Conservation (phyloP, 2,888 invertebrate genomes). For the Rutpela maculata region DNA sequence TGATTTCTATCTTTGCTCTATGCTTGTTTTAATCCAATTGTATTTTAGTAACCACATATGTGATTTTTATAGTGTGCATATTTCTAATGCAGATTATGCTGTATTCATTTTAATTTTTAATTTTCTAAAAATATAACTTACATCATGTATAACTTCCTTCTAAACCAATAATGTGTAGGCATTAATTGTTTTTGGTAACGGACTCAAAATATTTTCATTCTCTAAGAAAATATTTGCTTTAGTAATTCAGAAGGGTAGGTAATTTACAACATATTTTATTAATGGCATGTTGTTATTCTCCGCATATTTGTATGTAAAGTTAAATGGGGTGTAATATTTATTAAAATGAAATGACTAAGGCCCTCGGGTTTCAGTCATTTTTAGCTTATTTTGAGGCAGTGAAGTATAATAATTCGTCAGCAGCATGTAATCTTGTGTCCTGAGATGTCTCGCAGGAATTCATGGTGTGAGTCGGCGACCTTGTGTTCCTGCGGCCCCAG, state of each 20-base stretch:
- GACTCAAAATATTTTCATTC: neutral
- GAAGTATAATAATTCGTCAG: constrained; percentile 52
- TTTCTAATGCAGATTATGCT: no score
- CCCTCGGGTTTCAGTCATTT: constrained; percentile 23
- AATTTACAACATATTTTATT: constrained; percentile 11
- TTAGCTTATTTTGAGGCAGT: constrained; percentile 26
- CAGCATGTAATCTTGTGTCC: constrained; percentile 51
- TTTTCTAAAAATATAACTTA: no score
- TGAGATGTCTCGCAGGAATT: constrained; percentile 52
- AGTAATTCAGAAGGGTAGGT: neutral
- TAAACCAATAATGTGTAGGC: no score
- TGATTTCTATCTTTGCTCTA: no score
- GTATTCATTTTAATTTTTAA: no score
- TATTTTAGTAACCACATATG: no score
- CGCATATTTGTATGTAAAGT: constrained; percentile 16
- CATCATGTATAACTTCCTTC: no score
- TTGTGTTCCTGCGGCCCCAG: constrained; percentile 60
- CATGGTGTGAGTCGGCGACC: constrained; percentile 49
- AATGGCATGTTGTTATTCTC: neutral
- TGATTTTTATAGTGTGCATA: no score
- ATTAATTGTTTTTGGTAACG: neutral
- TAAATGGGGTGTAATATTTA: constrained; percentile 23
- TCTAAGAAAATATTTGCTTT: neutral
- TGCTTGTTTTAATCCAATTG: no score
- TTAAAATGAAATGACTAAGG: constrained; percentile 10